Evolutionary conservation across 2,797 vertebrate species (phyloP).

Genomic region (Uromys caudimaculatus): DNA sequence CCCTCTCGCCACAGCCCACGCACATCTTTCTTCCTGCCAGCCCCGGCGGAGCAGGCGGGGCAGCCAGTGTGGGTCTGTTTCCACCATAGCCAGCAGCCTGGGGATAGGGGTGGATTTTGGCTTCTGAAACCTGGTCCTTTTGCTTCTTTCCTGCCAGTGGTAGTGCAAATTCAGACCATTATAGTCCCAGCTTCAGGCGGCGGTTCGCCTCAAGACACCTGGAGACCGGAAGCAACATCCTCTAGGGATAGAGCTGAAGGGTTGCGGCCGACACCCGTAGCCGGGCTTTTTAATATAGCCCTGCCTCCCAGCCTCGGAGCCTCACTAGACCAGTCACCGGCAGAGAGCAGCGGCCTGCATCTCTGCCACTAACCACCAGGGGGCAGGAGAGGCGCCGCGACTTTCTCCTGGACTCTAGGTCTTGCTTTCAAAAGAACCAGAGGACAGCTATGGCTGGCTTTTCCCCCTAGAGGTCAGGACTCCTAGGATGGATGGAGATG

Average conservation of each 20-base stretch:
- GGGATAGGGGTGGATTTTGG: conserved; percentile 14
- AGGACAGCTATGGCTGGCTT: not conserved
- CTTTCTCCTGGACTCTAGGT: conserved; percentile 58
- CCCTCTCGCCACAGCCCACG: not conserved
- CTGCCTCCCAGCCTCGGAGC: conserved; percentile 76
- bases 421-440: not conserved
- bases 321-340: conserved; percentile 86
- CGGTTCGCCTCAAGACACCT: not conserved
- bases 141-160: conserved; percentile 25
- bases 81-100: conserved; percentile 38
- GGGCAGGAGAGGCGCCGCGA: conserved; percentile 89
- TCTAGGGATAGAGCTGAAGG: not conserved
- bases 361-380: conserved; percentile 89
- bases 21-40: not conserved
- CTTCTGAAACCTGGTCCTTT: conserved; percentile 10
- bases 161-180: conserved; percentile 43
- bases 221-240: not conserved
- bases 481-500: not conserved
- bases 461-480: not conserved
- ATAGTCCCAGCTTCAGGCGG: conserved; percentile 50
- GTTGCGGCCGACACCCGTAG: rapidly evolving
- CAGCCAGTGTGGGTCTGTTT: not conserved
- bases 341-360: conserved; percentile 79
- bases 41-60: not conserved
- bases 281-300: not conserved